Base-by-base conservation (phyloP, 2,113 vertebrate genomes). In the Tenebrosternarchus preto region DNA sequence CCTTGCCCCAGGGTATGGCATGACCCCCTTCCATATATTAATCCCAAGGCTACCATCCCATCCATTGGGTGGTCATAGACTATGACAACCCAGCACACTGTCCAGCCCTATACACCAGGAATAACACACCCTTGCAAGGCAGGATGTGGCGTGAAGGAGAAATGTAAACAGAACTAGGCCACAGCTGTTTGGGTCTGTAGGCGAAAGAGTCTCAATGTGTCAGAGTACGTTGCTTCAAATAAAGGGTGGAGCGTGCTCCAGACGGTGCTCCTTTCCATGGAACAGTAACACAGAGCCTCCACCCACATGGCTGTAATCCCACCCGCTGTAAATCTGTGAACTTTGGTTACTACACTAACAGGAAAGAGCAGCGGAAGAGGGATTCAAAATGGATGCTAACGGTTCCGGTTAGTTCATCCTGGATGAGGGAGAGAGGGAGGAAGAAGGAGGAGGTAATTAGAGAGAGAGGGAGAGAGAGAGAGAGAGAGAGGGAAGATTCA, bases 141-240 rank as follows among this genome's bases (percentile, higher is more conserved):
- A 93, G 83, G 87, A 93, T 84, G 85, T 90, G 90, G 93, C 94
- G 91, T 94, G 95, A 92, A 94, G 89, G 89, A 90, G 82, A 88
- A 74, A 67, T 43, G 57, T 71, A 56, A 61, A 61, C 82, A 94
- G 93, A 95, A 95, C 90, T 94, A 94, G 95, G 94, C 90, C 94
- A 95, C 93, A 94, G 93, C 94, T 96, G 92, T 93, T 93, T 92
- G 91, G 83, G 93, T 95, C 95, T 93, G 91, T 90, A 92, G 93
- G 94, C 93, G 93, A 94, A 92, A 94, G 88, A 95, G 89, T 95
- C 94, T 95, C 93, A 95, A 93, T 95, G 92, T 95, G 94, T 95
- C 95, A 94, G 82, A 88, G 84, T 89, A 91, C 90, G 95, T 97
- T 94, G 95, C 91, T 93, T 95, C 95, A 95, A 85, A 82, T 74